A percentile compares a stretch with the other conserved stretches of the same genome.
Conservation (phyloP, 2,113 vertebrate genomes). For the Solea senegalensis region DNA sequence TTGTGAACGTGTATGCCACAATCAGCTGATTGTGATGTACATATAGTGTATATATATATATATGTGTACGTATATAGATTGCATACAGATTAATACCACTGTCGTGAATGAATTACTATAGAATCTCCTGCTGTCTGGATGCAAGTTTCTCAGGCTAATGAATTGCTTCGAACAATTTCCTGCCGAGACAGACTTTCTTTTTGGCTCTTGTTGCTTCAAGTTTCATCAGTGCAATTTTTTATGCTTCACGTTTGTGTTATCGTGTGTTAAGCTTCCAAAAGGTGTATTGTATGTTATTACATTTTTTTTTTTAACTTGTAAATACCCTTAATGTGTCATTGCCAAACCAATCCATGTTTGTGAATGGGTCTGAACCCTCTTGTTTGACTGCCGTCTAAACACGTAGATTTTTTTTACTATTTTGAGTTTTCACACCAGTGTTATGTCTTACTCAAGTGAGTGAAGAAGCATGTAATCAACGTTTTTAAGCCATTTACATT, state of each 20-base stretch:
- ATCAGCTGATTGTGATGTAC: background rate
- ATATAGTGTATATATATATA: background rate
- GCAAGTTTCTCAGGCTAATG: background rate
- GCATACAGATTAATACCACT: too few relatives aligned
- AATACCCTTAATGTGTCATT: too few relatives aligned
- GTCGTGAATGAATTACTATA: too few relatives aligned
- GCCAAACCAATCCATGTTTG: too few relatives aligned
- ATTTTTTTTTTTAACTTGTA: too few relatives aligned
- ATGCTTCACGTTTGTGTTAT: background rate
- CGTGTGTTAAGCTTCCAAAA: background rate
- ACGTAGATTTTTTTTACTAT: too few relatives aligned
- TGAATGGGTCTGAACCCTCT: too few relatives aligned
- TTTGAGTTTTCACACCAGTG: background rate
- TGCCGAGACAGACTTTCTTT: too few relatives aligned
- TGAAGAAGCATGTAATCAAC: slow-evolving; percentile 20
- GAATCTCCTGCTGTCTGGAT: background rate
- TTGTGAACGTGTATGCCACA: slow-evolving; percentile 3
- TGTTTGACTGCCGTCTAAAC: too few relatives aligned
- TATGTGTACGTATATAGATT: too few relatives aligned
- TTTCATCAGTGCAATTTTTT: background rate
- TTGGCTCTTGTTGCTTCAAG: background rate
- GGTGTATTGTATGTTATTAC: too few relatives aligned
- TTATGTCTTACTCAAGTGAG: background rate
- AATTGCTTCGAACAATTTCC: too few relatives aligned
- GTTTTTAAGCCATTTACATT: slow-evolving; percentile 54